Conservation (phyloP, 2,888 invertebrate species). For the Dendrolimus houi region DNA sequence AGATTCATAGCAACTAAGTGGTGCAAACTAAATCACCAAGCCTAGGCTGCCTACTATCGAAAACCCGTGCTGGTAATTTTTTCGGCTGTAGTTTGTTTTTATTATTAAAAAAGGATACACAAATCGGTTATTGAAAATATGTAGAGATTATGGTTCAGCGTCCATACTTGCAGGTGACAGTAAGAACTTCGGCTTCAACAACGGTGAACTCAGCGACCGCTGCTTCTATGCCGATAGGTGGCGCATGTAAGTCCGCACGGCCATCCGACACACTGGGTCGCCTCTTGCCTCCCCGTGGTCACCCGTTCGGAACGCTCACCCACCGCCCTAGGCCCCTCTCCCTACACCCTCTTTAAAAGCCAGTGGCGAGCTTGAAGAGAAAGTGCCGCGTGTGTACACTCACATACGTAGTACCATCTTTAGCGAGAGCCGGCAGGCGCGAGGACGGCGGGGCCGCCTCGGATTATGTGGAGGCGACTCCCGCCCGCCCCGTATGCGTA, state of each 20-base stretch:
- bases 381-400: constrained; percentile 75
- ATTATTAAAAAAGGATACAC: too few relatives aligned
- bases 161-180: background rate
- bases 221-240: constrained; percentile 23
- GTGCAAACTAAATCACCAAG: too few relatives aligned
- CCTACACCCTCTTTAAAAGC: constrained; percentile 74
- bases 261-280: constrained; percentile 38
- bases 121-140: too few relatives aligned
- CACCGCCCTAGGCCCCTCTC: constrained; percentile 37
- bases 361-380: constrained; percentile 78
- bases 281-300: constrained; percentile 75
- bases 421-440: constrained; percentile 50
- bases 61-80: too few relatives aligned
- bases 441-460: constrained; percentile 49
- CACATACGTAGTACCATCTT: constrained; percentile 73
- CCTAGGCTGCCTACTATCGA: too few relatives aligned
- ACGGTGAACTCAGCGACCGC: constrained; percentile 9
- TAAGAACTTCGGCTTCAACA: background rate
- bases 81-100: too few relatives aligned
- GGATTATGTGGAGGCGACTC: constrained; percentile 65
- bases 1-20: too few relatives aligned
- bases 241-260: constrained; percentile 40
- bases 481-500: constrained; percentile 66
- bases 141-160: too few relatives aligned
- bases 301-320: constrained; percentile 70